Percentiles rank a stretch among this genome's conserved stretches.
Evolutionary conservation across 2,888 invertebrate species (phyloP).

Genomic region (Odontomyia ornata): DNA sequence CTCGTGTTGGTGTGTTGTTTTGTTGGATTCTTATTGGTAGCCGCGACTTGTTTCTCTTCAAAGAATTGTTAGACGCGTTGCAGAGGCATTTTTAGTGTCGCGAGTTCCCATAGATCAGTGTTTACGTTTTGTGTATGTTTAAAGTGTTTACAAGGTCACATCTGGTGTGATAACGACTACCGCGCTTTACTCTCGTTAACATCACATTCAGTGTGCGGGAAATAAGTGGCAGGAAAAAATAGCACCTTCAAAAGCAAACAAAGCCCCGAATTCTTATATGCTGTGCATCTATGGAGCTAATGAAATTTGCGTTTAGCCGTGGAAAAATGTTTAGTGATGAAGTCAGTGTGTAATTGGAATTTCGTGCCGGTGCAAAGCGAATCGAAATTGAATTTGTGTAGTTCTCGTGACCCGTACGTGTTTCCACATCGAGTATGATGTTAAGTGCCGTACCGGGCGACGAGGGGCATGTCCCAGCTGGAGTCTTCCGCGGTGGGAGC

Average conservation of each 20-base stretch:
- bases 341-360: slow-evolving; percentile 38
- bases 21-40: slow-evolving; percentile 3
- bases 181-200: neutral
- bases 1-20: slow-evolving; percentile 9
- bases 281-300: neutral
- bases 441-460: neutral
- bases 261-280: neutral
- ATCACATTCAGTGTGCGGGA: neutral
- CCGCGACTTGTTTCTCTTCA: neutral
- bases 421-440: slow-evolving; percentile 16
- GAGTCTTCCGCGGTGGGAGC: neutral
- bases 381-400: slow-evolving; percentile 29
- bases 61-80: neutral
- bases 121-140: neutral
- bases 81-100: neutral
- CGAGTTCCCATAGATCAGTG: slow-evolving; percentile 20
- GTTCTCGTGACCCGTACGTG: slow-evolving; percentile 24
- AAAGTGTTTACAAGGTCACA: slow-evolving; percentile 33
- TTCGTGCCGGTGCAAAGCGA: slow-evolving; percentile 31
- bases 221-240: neutral
- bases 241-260: slow-evolving; percentile 1
- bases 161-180: slow-evolving; percentile 39
- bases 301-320: slow-evolving; percentile 21
- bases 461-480: neutral
- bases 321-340: slow-evolving; percentile 41